Evolutionary conservation across 64 coral and sea anemone species (phyloP).

Genomic region (Montipora cactus): DNA sequence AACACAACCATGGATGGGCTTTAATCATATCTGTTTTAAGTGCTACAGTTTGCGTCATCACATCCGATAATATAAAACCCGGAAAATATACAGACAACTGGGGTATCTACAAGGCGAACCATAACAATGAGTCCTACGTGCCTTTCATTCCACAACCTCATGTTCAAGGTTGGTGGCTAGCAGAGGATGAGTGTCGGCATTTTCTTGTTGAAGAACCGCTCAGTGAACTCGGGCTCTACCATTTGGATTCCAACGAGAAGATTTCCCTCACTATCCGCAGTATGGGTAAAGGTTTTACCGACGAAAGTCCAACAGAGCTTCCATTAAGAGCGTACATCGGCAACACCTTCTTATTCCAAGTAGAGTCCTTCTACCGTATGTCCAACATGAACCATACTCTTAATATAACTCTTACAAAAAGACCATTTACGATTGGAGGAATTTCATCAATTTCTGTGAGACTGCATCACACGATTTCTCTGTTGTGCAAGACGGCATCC

Average conservation of each 20-base stretch:
- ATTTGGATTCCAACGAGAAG: conserved; percentile 87
- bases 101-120: conserved; percentile 41
- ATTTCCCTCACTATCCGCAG: conserved; percentile 61
- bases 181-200: conserved; percentile 77
- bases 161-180: conserved; percentile 85
- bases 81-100: conserved; percentile 52
- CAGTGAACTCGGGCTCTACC: conserved; percentile 45
- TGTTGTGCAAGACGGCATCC: conserved; percentile 73
- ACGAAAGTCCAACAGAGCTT: conserved; percentile 26
- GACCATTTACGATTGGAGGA: conserved; percentile 77
- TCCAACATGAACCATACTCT: conserved; percentile 74
- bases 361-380: conserved; percentile 27
- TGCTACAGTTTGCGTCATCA: conserved; percentile 5
- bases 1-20: conserved; percentile 11
- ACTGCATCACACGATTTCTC: conserved; percentile 70
- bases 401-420: conserved; percentile 63
- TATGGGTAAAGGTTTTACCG: conserved; percentile 15
- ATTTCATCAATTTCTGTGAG: conserved; percentile 77
- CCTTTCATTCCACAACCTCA: conserved; percentile 21
- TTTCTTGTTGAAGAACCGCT: conserved; percentile 61
- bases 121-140: conserved; percentile 11
- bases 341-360: conserved; percentile 73
- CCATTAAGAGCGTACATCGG: conserved; percentile 62
- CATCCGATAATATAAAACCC: conserved; percentile 1
- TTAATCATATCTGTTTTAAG: conserved; percentile 43